Evolutionary conservation across 2,888 invertebrate species (phyloP), one percentile per base, ranked within the genome.

Genomic region (Synanthedon tipuliformis): DNA sequence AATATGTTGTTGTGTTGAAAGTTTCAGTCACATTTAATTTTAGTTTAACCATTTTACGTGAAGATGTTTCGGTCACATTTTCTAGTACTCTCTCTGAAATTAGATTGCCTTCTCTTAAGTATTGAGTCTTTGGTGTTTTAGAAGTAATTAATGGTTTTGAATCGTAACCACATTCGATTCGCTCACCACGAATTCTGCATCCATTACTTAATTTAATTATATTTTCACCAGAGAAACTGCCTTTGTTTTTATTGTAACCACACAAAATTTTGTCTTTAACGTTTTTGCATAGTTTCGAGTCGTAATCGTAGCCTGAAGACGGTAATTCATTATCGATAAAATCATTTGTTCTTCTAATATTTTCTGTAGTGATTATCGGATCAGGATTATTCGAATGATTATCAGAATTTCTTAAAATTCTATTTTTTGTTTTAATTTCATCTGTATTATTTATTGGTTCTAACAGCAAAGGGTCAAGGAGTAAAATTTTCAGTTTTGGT

Each of bases 161-260:
- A 11, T 61, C 50, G 59, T 84, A 84, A 3, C 83, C 83, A 63
- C 84, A 84, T 68, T 84, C 83, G 51, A 84, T 59, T 61, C 84
- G 76, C n/a, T 75, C 71, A 12, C 69, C 71, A 11, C 74, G 71
- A 34, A 67, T 51, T 40, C 62, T 61, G 56, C 84, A 84, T 1
- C 73, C 78, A 51, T 77, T 71, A 4, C 69, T 71, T 3, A 77
- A 48, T 49, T 78, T 64, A 16, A 65, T 54, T 11, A 63, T 48
- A 50, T 61, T 56, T 3, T 66, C 57, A 3, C 59, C 57, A 53
- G 62, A 59, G 8, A 59, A 40, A 4, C 63, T 53, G 4, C 71
- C 76, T 48, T 58, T 60, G 57, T 83, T 81, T 64, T 73, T 79
- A 13, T 82, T 66, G 56, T 83, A 85, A 3, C 84, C 85, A 63